Conservation (phyloP, 2,888 invertebrate species). For the Hecatera dysodea region DNA sequence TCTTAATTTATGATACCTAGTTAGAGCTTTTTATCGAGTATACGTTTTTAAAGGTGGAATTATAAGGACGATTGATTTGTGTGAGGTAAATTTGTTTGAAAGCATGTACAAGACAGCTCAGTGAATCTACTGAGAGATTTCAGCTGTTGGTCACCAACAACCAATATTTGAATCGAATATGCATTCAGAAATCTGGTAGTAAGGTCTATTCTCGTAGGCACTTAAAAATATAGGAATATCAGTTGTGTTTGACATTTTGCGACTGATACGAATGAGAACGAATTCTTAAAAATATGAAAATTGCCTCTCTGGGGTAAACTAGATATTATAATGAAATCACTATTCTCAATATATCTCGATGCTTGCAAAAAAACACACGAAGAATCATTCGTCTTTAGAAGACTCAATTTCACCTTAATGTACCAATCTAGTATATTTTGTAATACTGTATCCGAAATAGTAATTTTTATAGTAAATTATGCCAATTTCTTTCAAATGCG, state of each 20-base stretch:
- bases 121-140: neutral
- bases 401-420: slow-evolving; percentile 50
- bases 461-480: slow-evolving; percentile 58
- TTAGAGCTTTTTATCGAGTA: slow-evolving; percentile 55
- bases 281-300: too few species aligned
- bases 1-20: slow-evolving; percentile 59
- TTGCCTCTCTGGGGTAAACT: neutral
- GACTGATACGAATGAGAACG: too few species aligned
- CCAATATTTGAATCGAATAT: neutral
- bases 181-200: neutral
- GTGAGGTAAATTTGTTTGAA: neutral
- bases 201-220: too few species aligned
- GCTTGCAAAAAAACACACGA: neutral
- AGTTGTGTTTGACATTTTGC: too few species aligned
- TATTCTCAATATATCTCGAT: slow-evolving; percentile 15
- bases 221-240: too few species aligned
- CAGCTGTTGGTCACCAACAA: neutral
- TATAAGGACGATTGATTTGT: slow-evolving; percentile 30
- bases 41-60: slow-evolving; percentile 64
- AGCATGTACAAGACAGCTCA: neutral
- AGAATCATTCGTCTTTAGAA: slow-evolving; percentile 16
- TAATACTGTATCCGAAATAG: slow-evolving; percentile 69
- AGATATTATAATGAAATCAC: neutral
- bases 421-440: slow-evolving; percentile 56
- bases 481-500: slow-evolving; percentile 50